These are phyloP conservation scores for Phataginus tricuspis DNA, from an alignment of 2,797 vertebrate species.

Conservation along the genomic window DNA sequence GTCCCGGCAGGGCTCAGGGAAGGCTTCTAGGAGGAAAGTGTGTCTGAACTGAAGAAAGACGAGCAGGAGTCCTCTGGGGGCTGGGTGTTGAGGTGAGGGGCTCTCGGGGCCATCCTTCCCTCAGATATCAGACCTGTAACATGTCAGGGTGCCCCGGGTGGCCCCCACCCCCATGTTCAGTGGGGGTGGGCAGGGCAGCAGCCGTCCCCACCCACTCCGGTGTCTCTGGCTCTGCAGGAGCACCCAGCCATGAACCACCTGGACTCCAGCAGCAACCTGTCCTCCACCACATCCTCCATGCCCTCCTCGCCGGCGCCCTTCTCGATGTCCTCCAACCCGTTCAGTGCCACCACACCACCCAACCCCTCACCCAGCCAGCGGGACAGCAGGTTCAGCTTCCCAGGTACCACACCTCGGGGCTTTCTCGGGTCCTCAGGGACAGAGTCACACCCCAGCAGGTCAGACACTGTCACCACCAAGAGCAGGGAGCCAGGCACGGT, in stretches of 20 bases:
- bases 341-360: conserved; percentile 91
- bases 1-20: background rate
- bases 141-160: background rate
- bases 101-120: background rate
- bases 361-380: conserved; percentile 90
- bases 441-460: background rate
- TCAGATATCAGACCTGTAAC: background rate
- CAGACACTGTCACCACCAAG: background rate
- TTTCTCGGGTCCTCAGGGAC: background rate
- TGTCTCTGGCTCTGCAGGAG: conserved; percentile 86
- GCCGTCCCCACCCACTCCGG: background rate
- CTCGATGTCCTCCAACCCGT: conserved; percentile 91
- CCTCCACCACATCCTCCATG: conserved; percentile 96
- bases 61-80: background rate
- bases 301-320: conserved; percentile 95
- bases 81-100: background rate
- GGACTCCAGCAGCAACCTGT: conserved; percentile 97
- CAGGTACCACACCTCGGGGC: conserved; percentile 86
- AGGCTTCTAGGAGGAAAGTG: background rate
- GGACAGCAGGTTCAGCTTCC: conserved; percentile 92
- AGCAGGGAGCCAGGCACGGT: background rate
- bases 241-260: conserved; percentile 90
- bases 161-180: too few species aligned
- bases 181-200: background rate
- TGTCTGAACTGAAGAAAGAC: background rate